Evolutionary conservation across 2,797 vertebrate species (phyloP).

Genomic region (Cyclura pinguis): DNA sequence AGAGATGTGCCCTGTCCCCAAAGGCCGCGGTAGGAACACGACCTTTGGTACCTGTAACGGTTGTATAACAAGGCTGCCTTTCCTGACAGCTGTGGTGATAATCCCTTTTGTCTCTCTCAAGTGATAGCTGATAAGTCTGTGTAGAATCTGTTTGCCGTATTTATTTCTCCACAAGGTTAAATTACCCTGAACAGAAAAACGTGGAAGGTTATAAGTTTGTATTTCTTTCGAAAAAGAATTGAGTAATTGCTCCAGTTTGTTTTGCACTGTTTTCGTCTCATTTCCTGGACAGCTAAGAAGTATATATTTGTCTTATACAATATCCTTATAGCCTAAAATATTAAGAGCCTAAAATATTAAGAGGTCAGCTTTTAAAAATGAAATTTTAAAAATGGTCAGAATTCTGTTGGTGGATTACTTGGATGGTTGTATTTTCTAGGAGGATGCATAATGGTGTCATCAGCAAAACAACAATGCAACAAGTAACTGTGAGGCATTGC

Average conservation of each 20-base stretch:
- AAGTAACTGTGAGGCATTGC: too few relatives aligned
- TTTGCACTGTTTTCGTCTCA: background rate
- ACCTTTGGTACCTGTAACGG: constrained; percentile 87
- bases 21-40: constrained; percentile 81
- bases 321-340: too few relatives aligned
- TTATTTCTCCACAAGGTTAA: constrained; percentile 60
- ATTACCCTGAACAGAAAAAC: constrained; percentile 25
- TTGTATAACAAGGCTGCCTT: constrained; percentile 76
- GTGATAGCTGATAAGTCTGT: constrained; percentile 77
- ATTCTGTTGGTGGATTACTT: too few relatives aligned
- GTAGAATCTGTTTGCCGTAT: constrained; percentile 63
- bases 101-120: constrained; percentile 80
- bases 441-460: too few relatives aligned
- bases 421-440: too few relatives aligned
- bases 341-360: background rate
- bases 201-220: constrained; percentile 8
- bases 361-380: constrained; percentile 2
- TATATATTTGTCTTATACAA: background rate
- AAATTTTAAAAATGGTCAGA: background rate
- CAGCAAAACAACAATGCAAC: too few relatives aligned
- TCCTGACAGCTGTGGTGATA: constrained; percentile 82
- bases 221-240: constrained; percentile 26
- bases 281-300: background rate
- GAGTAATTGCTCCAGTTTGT: constrained; percentile 40
- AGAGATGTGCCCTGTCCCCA: constrained; percentile 42